Evolutionary conservation across 2,113 vertebrate species (phyloP).

Genomic region (Bubalus kerabau): DNA sequence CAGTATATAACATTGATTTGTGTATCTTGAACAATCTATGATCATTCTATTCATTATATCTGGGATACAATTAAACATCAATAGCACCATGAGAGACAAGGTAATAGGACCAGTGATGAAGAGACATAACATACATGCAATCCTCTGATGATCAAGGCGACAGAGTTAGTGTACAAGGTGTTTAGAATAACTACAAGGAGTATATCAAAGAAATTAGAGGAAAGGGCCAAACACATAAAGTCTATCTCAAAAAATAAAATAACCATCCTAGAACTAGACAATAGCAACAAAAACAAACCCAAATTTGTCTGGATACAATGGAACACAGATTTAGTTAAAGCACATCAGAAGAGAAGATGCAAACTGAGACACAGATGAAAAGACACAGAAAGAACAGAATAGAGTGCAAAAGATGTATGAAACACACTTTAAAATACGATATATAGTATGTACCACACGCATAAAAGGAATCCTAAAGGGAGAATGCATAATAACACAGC

Average conservation of each 20-base stretch:
- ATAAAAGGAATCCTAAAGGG: background rate
- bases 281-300: background rate
- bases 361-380: background rate
- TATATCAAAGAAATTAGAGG: background rate
- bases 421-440: background rate
- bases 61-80: background rate
- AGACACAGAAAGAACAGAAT: background rate
- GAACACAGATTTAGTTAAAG: background rate
- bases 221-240: background rate
- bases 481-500: background rate
- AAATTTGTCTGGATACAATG: background rate
- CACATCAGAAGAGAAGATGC: background rate
- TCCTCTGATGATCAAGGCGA: background rate
- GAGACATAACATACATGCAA: background rate
- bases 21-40: background rate
- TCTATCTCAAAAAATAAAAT: background rate
- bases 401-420: background rate
- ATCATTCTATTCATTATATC: background rate
- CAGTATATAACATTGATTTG: background rate
- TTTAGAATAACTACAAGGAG: background rate
- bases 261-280: background rate
- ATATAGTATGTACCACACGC: accelerated
- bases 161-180: background rate
- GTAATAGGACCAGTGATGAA: background rate
- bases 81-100: background rate